Percentiles rank a stretch among this genome's conserved stretches.
phyloP scores from a whole-genome alignment of 1,140 invertebrate genomes.

The fruit fly (Drosophila melanogaster) region DNA sequence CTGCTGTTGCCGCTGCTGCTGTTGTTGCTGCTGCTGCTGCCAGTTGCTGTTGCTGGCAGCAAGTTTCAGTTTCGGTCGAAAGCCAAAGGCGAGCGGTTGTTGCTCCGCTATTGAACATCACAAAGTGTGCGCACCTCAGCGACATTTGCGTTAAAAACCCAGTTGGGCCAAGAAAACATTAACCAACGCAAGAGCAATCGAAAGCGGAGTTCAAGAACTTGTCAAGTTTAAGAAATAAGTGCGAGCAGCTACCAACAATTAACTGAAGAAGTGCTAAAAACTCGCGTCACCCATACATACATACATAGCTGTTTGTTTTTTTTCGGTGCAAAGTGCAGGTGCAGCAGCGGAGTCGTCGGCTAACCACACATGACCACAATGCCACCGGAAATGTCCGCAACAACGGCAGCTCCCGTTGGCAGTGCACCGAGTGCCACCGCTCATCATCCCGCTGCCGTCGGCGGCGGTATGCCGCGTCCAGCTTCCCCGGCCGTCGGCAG shows the following conservation, averaged over 20 bases:
- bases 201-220: too few species aligned
- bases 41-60: constrained; percentile 17
- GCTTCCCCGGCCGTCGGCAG: constrained; percentile 60
- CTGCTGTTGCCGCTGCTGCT: constrained; percentile 5
- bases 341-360: constrained; percentile 11
- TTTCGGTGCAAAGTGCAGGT: constrained; percentile 27
- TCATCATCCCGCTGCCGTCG: constrained; percentile 64
- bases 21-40: constrained; percentile 17
- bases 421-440: constrained; percentile 63
- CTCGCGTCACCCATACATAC: neutral
- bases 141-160: constrained; percentile 5
- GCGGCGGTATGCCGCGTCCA: constrained; percentile 84
- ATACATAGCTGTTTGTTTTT: constrained; percentile 1
- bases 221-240: neutral
- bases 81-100: constrained; percentile 79
- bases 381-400: constrained; percentile 83
- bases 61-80: constrained; percentile 76
- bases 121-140: constrained; percentile 17
- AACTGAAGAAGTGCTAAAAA: neutral
- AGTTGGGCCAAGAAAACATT: neutral
- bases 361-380: constrained; percentile 80
- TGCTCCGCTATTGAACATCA: constrained; percentile 30
- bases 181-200: too few species aligned
- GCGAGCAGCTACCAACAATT: neutral
- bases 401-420: constrained; percentile 72